These are phyloP conservation scores for Orientallactaga bullata DNA, from an alignment of 2,113 vertebrate genomes.

Conservation along the genomic window DNA sequence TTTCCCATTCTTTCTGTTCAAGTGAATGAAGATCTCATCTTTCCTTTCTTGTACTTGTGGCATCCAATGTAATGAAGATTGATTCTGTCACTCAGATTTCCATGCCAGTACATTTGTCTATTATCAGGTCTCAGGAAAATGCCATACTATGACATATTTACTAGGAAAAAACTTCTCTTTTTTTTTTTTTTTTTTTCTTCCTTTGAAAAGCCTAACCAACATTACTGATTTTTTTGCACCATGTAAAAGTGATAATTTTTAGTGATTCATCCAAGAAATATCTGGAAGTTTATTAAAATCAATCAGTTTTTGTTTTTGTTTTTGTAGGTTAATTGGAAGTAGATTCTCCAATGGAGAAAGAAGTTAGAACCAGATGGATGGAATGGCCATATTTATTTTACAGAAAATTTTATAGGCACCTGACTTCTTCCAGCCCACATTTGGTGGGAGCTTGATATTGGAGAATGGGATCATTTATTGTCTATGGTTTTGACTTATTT, in stretches of 20 bases:
- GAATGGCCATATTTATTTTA: too few species aligned
- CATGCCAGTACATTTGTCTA: background rate
- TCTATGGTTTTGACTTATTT: too few species aligned
- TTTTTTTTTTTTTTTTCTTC: too few species aligned
- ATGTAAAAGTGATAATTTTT: background rate
- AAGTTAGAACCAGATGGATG: too few species aligned
- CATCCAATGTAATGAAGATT: background rate
- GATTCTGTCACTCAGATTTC: background rate
- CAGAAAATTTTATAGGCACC: too few species aligned
- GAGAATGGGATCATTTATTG: too few species aligned
- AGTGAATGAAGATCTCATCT: background rate
- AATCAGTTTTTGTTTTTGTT: too few species aligned
- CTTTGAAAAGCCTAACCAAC: too few species aligned
- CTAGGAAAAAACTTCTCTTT: background rate
- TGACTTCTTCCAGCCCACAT: too few species aligned
- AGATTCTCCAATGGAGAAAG: too few species aligned
- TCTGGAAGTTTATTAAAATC: background rate
- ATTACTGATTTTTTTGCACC: background rate
- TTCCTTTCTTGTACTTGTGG: background rate
- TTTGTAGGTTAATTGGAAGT: too few species aligned
- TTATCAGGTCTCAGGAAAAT: background rate
- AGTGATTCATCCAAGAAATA: background rate
- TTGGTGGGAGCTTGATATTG: too few species aligned
- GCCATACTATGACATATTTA: background rate
- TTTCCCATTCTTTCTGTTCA: background rate